Conservation (phyloP, 1,140 invertebrate genomes). For the Drosophila fuyamai region DNA sequence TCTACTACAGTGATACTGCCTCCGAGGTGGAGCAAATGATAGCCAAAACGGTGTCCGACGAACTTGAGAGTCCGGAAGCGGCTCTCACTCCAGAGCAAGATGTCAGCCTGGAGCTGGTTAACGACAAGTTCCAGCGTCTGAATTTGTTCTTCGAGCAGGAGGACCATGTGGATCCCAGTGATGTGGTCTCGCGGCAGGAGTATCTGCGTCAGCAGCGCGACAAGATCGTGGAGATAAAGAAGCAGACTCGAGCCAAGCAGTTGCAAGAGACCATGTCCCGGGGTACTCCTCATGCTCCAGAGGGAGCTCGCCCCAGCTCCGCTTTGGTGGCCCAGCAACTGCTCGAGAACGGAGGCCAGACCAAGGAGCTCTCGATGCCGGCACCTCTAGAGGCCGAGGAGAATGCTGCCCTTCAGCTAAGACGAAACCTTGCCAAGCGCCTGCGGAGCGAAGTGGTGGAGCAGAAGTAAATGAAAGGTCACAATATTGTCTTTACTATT, state of each 20-base stretch:
- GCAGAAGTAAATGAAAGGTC: conserved; percentile 43
- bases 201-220: conserved; percentile 95
- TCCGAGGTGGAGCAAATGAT: conserved; percentile 75
- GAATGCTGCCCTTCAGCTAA: conserved; percentile 89
- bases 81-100: conserved; percentile 83
- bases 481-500: background rate
- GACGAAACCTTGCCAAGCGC: conserved; percentile 92
- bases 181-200: conserved; percentile 92
- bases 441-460: conserved; percentile 93
- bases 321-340: conserved; percentile 89
- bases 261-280: conserved; percentile 87
- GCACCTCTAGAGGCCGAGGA: conserved; percentile 46
- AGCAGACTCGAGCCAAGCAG: conserved; percentile 92
- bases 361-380: conserved; percentile 77
- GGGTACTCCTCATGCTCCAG: conserved; percentile 40
- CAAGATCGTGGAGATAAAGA: conserved; percentile 94
- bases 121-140: conserved; percentile 80
- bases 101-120: conserved; percentile 66
- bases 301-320: conserved; percentile 86
- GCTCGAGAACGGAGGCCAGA: conserved; percentile 81
- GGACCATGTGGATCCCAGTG: conserved; percentile 86
- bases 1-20: conserved; percentile 35
- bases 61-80: conserved; percentile 74
- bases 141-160: conserved; percentile 84
- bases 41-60: conserved; percentile 71